phyloP scores from a whole-genome alignment of 2,113 vertebrate genomes.

The Dendrocopos noguchii region DNA sequence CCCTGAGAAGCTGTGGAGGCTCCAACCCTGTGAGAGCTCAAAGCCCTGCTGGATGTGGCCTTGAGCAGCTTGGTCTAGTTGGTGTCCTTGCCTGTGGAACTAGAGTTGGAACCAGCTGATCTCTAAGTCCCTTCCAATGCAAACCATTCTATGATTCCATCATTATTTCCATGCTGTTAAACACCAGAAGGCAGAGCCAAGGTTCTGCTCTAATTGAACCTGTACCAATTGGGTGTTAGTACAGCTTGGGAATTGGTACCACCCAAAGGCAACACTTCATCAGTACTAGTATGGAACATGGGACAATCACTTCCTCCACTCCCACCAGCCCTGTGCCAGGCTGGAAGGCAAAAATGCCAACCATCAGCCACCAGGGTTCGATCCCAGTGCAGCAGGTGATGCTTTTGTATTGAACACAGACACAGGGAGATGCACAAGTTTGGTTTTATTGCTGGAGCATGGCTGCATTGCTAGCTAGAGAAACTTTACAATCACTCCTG shows the following conservation, averaged over 20 bases:
- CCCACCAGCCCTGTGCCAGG: background rate
- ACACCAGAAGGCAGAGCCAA: background rate
- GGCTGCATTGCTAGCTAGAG: constrained; percentile 14
- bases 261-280: background rate
- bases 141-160: no score
- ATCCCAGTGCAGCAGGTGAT: background rate
- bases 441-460: constrained; percentile 3
- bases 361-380: background rate
- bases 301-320: background rate
- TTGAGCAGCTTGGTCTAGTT: no score
- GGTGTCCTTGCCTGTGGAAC: no score
- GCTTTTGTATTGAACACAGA: background rate
- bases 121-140: no score
- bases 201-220: background rate
- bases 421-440: background rate
- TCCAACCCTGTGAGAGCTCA: no score
- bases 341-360: background rate
- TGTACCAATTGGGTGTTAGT: background rate
- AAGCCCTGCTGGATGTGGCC: no score
- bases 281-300: background rate
- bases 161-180: background rate
- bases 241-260: background rate
- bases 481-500: constrained; percentile 24
- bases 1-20: no score
- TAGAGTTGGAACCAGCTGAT: no score